Base-by-base conservation (phyloP, 2,797 vertebrate genomes). In the Myripristis jacobus region DNA sequence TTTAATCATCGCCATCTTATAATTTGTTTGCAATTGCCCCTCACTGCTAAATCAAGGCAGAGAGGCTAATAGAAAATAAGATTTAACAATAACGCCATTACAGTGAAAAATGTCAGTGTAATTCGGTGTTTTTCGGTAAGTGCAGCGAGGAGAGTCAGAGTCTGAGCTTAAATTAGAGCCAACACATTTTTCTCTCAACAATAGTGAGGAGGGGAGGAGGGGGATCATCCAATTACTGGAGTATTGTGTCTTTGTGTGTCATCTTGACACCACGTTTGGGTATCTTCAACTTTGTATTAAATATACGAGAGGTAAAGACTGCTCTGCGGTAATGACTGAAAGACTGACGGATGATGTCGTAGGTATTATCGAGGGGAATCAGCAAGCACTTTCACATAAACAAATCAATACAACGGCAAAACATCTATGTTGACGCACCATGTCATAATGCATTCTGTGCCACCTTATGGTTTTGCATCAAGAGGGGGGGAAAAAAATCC, bases 171-270 rank as follows among this genome's bases (percentile, higher is more conserved):
- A 89, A 91, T 90, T 79, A 87, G 80, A 83, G 83, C 77, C 66
- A 84, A 82, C 83, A 81, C 83, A 83, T 85, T 88, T 87, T 77
- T 73, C 85, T 77, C 81, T 76, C 69, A 79, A 89, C 84, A 91
- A 87, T 77, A 73, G 83, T 47, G 65, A 70, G 66, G 68, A 76
- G 79, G 58, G 44, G 63, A 7, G 55, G 15, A 59, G 2, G 34
- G 11, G 19, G 38, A 19, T 75, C 84, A 73, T 78, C 88, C 87
- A 92, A 90, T 91, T 92, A 91, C 80, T 85, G 81, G 60, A 81
- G 80, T 43, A 58, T 54, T 72, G 76, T 75, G 34, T 36, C 34
- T 36, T 36, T 36, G 80, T 84, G 84, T 91, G 87, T 90, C 85
- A 85, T 90, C 73, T 72, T 81, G 83, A 85, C 76, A 82, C 75